A percentile compares a stretch with the other conserved stretches of the same genome.
phyloP scores from a whole-genome alignment of 1,140 invertebrate species.

The Macrostomum lignano region DNA sequence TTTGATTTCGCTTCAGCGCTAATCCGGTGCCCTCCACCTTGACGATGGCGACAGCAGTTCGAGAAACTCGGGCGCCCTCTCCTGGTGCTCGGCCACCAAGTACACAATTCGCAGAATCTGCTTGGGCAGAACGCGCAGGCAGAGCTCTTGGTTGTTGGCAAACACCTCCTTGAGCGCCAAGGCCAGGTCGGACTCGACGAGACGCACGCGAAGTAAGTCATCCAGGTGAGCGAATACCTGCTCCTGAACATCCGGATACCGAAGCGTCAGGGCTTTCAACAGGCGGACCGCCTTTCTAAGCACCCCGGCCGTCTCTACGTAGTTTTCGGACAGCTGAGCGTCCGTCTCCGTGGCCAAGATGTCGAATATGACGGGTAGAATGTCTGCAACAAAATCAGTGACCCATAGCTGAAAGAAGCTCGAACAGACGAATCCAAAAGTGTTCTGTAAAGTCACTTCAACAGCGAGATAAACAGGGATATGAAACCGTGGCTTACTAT shows the following conservation, averaged over 20 bases:
- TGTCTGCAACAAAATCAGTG: constrained; percentile 13
- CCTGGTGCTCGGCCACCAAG: constrained; percentile 6
- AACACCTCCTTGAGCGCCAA: constrained; percentile 9
- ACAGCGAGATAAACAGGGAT: too few relatives aligned
- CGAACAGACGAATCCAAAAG: too few relatives aligned
- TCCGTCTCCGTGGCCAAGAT: constrained; percentile 21
- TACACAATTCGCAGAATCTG: constrained; percentile 9
- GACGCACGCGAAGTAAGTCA: constrained; percentile 13
- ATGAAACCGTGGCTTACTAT: too few relatives aligned
- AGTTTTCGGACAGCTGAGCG: constrained; percentile 13
- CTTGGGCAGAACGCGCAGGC: constrained; percentile 8
- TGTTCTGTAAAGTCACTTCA: too few relatives aligned
- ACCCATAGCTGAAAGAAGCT: too few relatives aligned
- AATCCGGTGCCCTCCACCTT: constrained; percentile 9
- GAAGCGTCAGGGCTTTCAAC: constrained; percentile 13
- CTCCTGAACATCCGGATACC: constrained; percentile 5
- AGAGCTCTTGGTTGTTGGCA: constrained; percentile 8
- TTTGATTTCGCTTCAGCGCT: constrained; percentile 9
- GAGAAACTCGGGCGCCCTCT: constrained; percentile 9
- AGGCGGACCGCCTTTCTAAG: constrained; percentile 16
- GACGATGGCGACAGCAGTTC: constrained; percentile 9
- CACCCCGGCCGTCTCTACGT: constrained; percentile 10
- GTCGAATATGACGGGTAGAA: constrained; percentile 16
- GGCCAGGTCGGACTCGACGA: constrained; percentile 15
- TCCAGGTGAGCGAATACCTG: constrained; percentile 6